These are phyloP conservation scores for Aphidoletes aphidimyza DNA, from an alignment of 2,888 invertebrate species.

Conservation along the genomic window DNA sequence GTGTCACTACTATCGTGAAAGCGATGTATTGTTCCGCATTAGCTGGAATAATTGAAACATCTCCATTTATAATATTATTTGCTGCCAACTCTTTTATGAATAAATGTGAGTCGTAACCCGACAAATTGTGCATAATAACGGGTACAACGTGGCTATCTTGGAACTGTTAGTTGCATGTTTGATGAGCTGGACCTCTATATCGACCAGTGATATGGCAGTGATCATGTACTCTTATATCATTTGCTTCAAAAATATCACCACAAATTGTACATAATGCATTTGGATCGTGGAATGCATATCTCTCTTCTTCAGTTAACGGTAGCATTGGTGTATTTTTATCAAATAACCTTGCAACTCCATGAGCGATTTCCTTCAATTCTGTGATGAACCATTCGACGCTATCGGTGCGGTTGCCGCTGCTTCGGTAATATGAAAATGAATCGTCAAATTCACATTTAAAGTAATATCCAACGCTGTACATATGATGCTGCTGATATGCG, in stretches of 20 bases:
- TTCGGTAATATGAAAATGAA: not conserved
- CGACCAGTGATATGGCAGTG: not conserved
- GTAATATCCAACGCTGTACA: not conserved
- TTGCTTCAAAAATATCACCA: not conserved
- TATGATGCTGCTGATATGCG: not conserved
- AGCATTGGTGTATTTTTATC: not conserved
- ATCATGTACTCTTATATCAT: not conserved
- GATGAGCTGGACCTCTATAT: not conserved
- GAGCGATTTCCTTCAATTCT: not conserved
- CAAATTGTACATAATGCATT: not conserved
- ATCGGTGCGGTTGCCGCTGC: not conserved
- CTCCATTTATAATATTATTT: not conserved
- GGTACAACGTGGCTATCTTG: not conserved
- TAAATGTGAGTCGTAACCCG: slow-evolving; percentile 39
- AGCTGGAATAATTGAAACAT: not conserved
- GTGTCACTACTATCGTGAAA: not conserved
- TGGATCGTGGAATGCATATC: not conserved
- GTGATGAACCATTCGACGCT: not conserved
- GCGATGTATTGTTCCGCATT: slow-evolving; percentile 10
- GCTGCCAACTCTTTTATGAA: slow-evolving; percentile 17
- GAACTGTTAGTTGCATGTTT: not conserved
- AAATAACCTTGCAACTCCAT: not conserved
- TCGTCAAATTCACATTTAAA: slow-evolving; percentile 13
- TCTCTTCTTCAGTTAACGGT: not conserved
- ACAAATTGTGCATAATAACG: slow-evolving; percentile 40